A percentile compares a stretch with the other conserved stretches of the same genome.
phyloP scores from a whole-genome alignment of 1,140 invertebrate genomes.

The Plutomurus gul region DNA sequence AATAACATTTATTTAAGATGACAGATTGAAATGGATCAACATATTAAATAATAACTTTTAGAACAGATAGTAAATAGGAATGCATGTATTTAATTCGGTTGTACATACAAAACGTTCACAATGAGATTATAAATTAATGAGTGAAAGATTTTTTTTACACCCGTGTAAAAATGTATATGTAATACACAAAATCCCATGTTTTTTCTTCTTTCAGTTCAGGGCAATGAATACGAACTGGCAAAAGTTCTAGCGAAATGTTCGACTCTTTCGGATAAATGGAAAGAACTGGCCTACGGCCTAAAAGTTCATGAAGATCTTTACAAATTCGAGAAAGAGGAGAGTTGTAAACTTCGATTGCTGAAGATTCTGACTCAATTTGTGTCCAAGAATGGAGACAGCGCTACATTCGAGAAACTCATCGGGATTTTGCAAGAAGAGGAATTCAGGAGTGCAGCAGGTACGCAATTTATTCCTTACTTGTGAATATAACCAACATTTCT shows the following conservation, averaged over 20 bases:
- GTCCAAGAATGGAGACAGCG: not conserved
- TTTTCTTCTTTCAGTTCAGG: not conserved
- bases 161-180: too few species aligned
- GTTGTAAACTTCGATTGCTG: not conserved
- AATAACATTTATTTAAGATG: too few species aligned
- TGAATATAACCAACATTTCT: too few species aligned
- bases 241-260: slow-evolving; percentile 4
- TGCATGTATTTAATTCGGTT: too few species aligned
- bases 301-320: not conserved
- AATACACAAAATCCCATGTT: not conserved
- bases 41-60: too few species aligned
- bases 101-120: not conserved
- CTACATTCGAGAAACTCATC: not conserved
- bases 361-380: not conserved
- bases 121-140: not conserved
- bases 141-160: too few species aligned
- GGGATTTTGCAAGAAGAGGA: not conserved
- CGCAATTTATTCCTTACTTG: not conserved
- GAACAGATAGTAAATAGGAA: too few species aligned
- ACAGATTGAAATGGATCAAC: too few species aligned
- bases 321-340: not conserved
- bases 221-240: not conserved
- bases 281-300: not conserved
- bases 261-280: not conserved
- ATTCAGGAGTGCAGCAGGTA: not conserved